Evolutionary conservation across 2,888 invertebrate genomes (phyloP), one percentile per base, ranked within the genome.

Genomic region (Melanostoma mellinum): DNA sequence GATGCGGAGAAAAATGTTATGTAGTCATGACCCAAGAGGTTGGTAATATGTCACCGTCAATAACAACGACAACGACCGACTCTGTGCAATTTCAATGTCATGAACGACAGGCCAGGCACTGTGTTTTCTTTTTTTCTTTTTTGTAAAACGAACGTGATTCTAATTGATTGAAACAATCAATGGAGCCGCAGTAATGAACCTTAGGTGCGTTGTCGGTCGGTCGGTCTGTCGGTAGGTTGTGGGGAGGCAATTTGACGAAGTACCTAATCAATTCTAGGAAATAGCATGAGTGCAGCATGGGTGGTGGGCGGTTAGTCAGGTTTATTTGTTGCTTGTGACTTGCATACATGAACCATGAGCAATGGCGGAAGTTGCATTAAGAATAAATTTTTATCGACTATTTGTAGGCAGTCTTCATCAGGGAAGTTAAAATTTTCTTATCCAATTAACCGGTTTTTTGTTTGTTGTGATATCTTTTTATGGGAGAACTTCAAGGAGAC

Each of bases 221-320:
- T 35, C 32, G 35, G n/a, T 35, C 32, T 20, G n/a, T 38, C 30
- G 8, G 3, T 53, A 46, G 9, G 42, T 8, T 9, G 40, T 20
- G 48, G 33, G 71, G 20, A 46, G 33, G 20, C 8, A 48, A 32
- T 50, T 40, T 60, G 61, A 82, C 63, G 50, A 40, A 73, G 68
- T 69, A n/a, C n/a, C n/a, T n/a, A 50, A 69, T 63, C 42, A 75
- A 58, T 82, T 82, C 82, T 78, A 74, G 82, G 82, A 82, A 82
- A 69, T 44, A 56, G 69, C 58, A 56, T 48, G 40, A 52, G 35
- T 33, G 6, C 46, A 53, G 42, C 40, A 56, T 40, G 61, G 63
- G 44, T 20, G 10, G 48, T 36, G 46, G 61, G 61, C 6, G 38
- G 50, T 65, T 56, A 79, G 75, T 75, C 79, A 75, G 75, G 65